Evolutionary conservation across 2,888 invertebrate genomes (phyloP), one percentile per base, ranked within the genome.

Genomic region (Choreutis nemorana): DNA sequence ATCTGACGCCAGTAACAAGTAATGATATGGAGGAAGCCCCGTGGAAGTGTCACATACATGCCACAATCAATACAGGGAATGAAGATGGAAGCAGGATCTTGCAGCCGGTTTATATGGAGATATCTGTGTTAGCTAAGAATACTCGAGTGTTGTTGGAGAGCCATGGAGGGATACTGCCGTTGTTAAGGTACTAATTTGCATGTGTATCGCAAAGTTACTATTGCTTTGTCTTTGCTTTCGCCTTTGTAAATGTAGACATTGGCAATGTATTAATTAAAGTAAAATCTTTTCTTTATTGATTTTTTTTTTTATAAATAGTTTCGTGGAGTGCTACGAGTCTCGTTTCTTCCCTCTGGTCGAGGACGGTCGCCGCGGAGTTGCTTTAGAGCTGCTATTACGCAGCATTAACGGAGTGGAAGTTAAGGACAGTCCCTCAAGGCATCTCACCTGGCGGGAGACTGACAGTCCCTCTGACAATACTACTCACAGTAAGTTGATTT

Each of bases 381-480:
- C 94, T 1, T 64, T 97, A 31, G 97, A 97, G 59, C 90, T 97
- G 68, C 73, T 97, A 30, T 83, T 97, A 14, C 88, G 93, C 28
- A 93, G 92, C 58, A 84, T 94, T 6, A 83, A 87, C 6, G 89
- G 89, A 18, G 83, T 96, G 39, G 52, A 73, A 44, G 56, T 77
- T 35, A 50, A 65, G 42, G 57, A 83, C 55, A 38, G 53, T 37
- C 78, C 77, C 1, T 71, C 70, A 4, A 39, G 77, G 0, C 77
- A 78, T 34, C 54, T 78, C 30, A 43, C 48, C 3, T 51, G 51
- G 48, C 34, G 37, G 28, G 29, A 39, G 6, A 14, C 32, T 3
- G n/a, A 8, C 14, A 14, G 14, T 14, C n/a, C n/a, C n/a, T n/a
- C n/a, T n/a, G n/a, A n/a, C n/a, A n/a, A n/a, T n/a, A n/a, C 42